phyloP scores from a whole-genome alignment of 1,140 invertebrate species.

The Drosophila sulfurigaster region DNA sequence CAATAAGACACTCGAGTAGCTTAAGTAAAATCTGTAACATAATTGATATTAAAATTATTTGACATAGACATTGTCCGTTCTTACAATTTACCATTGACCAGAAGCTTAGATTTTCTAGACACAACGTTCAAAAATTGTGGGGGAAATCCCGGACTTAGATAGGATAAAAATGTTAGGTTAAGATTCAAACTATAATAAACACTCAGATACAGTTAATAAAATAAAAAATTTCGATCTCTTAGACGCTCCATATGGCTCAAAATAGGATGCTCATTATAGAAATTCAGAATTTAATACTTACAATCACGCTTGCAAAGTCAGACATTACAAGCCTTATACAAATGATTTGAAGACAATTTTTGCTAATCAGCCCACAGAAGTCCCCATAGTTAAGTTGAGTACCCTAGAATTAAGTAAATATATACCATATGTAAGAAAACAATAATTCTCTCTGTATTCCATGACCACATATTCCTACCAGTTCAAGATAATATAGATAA shows the following conservation, averaged over 20 bases:
- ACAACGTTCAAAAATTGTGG: too few species aligned
- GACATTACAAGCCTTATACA: not conserved
- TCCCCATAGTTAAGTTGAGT: too few species aligned
- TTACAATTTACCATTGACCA: too few species aligned
- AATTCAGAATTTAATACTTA: constrained; percentile 33
- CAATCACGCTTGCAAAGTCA: constrained; percentile 32
- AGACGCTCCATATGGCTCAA: not conserved
- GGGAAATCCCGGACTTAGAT: too few species aligned
- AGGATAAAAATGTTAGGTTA: too few species aligned
- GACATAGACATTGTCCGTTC: too few species aligned
- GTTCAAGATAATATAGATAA: not conserved
- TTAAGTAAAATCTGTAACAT: too few species aligned
- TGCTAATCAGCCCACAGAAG: not conserved
- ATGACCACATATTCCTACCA: not conserved
- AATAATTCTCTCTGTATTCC: not conserved
- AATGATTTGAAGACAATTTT: constrained; percentile 2
- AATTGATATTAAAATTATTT: too few species aligned
- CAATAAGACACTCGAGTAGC: too few species aligned
- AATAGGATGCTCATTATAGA: constrained; percentile 34
- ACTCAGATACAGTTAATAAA: not conserved
- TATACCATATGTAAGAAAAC: constrained; percentile 16
- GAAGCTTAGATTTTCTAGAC: too few species aligned
- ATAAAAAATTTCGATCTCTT: not conserved
- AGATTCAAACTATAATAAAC: too few species aligned
- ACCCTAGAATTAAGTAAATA: not conserved